Base-by-base conservation (phyloP, 2,113 vertebrate species). In the Chamaea fasciata region DNA sequence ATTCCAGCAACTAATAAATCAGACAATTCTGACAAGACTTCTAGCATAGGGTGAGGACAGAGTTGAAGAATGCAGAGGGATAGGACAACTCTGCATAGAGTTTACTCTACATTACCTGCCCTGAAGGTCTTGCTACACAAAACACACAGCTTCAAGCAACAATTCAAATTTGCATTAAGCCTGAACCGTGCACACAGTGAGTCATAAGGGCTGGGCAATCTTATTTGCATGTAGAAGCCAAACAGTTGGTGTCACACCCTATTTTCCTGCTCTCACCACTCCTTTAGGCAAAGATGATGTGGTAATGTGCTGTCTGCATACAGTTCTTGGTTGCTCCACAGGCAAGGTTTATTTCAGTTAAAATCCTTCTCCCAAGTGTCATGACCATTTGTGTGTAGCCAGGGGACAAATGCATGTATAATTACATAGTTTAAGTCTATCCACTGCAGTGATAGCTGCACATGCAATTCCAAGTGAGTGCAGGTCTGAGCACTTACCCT, bases 121-220 rank as follows among this genome's bases (percentile, higher is more conserved):
- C 91, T 96, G 91, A 94, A 97, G 94, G 87, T 94, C 75, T 85
- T 86, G 82, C 76, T 65, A 33, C 47, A 93, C 50, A 96, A 98
- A 97, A 91, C 35, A 16, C 81, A 93, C 49, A 83, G 84, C 92
- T 95, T 90, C 53, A 56, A 93, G 95, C 57, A 94, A 91, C 68
- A 92, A 83, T n/a, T 95, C 86, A 84, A 86, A 63, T 64, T 91
- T 96, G 33, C 89, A 82, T 56, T 70, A 82, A 90, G 65, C 77
- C 90, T 96, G 93, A 97, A 67, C 83, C 26, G 14, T 62, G 74
- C 27, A 39, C 50, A 86, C 8, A 69, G 83, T 96, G 94, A 96
- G 37, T 97, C 90, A 87, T 70, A 49, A 93, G 82, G 69, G 84
- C 28, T 83, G 55, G 89, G 82, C 73, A 91, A 67, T 49, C 90